Percentiles rank a stretch among this genome's conserved stretches.
phyloP scores from a whole-genome alignment of 2,797 vertebrate species.

The Takifugu ocellatus region DNA sequence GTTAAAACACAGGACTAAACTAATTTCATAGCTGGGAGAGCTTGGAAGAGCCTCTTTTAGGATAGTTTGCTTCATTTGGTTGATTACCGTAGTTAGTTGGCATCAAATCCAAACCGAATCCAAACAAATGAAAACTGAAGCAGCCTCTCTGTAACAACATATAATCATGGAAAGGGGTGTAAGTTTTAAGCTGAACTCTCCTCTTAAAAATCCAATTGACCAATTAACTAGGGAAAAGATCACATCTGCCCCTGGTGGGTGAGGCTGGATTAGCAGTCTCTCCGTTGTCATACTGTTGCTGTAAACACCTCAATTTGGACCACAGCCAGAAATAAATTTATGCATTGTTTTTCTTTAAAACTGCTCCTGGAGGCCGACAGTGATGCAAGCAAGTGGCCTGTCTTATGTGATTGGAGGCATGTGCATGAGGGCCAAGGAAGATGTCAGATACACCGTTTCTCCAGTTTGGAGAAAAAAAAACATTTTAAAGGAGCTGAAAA shows the following conservation, averaged over 20 bases:
- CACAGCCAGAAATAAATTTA: neutral
- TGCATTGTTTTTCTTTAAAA: neutral
- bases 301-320: slow-evolving; percentile 10
- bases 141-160: no score
- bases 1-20: no score
- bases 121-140: no score
- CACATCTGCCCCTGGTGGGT: neutral
- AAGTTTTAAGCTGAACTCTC: neutral
- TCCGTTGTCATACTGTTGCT: slow-evolving; percentile 2
- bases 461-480: no score
- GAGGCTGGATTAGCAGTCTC: no score
- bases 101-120: no score
- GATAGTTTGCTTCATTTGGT: no score
- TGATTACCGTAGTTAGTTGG: no score
- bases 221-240: slow-evolving; percentile 1
- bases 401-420: slow-evolving; percentile 3
- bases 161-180: neutral
- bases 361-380: slow-evolving; percentile 15
- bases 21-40: no score
- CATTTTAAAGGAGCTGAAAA: slow-evolving; percentile 10
- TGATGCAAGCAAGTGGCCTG: slow-evolving; percentile 6
- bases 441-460: slow-evolving; percentile 1
- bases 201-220: neutral
- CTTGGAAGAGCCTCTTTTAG: no score
- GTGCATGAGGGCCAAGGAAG: neutral